Base-by-base conservation (phyloP, 2,113 vertebrate genomes). In the Arenaria interpres region DNA sequence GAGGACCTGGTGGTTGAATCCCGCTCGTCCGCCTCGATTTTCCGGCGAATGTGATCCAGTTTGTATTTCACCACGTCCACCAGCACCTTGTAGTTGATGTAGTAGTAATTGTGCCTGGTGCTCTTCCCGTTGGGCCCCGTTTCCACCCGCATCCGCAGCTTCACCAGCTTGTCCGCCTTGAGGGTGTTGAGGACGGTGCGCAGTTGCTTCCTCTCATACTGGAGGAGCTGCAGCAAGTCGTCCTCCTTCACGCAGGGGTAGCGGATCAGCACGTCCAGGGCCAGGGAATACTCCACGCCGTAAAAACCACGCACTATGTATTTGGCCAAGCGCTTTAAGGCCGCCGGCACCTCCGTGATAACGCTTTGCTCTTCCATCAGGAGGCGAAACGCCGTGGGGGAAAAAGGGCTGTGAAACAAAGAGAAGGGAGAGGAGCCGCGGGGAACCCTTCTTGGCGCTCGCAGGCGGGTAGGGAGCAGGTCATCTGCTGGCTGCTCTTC, bases 41-140 rank as follows among this genome's bases (percentile, higher is more conserved):
- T 98, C 39, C 62, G 73, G 32, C 97, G 97, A 2, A 98, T 1
- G 0, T 96, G 95, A 46, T 98, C 97, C 76, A 98, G 93, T 89
- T 98, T 98, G 62, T 98, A 98, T 51, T 97, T 98, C 6, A 97
- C 85, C 35, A 98, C 96, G 41, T 98, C 95, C 75, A 98, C 97
- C 51, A 98, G 91, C 74, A 97, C 90, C 75, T 98, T 98, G 90
- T 97, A 98, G 25, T 98, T 98, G 71, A 98, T 97, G 53, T 98
- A 97, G 11, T 98, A 98, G 85, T 97, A 98, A 43, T 95, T 97
- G 54, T 97, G 93, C 63, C 96, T 95, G 0, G 48, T 97, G 88
- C 96, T 98, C 64, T 97, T 98, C 37, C 98, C 97, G 0, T 85
- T 93, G 2, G 96, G 78, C 30, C 85, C 97, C 0, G 93, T 97